Percentiles rank a stretch among this genome's conserved stretches.
Evolutionary conservation across 2,797 vertebrate species (phyloP).

Genomic region (Octomys mimax): DNA sequence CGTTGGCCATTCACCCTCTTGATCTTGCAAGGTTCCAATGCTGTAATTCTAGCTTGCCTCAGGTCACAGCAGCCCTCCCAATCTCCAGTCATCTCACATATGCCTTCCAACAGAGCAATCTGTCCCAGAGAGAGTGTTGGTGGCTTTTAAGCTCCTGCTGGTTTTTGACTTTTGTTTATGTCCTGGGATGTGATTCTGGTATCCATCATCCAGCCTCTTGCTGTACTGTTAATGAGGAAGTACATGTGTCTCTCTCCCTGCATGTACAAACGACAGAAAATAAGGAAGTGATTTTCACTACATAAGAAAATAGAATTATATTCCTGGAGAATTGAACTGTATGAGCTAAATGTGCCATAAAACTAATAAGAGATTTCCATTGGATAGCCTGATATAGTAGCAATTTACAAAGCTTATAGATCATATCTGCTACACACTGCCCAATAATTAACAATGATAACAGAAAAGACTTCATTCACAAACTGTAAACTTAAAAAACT

Average conservation of each 20-base stretch:
- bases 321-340: neutral
- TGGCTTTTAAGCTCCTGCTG: neutral
- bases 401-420: neutral
- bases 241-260: neutral
- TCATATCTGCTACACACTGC: neutral
- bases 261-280: neutral
- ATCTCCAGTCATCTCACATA: neutral
- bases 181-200: neutral
- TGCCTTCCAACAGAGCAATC: neutral
- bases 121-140: neutral
- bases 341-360: neutral
- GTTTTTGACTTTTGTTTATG: neutral
- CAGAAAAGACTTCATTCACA: neutral
- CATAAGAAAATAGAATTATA: neutral
- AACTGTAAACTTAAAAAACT: neutral
- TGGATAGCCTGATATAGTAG: neutral
- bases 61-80: neutral
- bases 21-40: accelerated
- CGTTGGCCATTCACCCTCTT: neutral
- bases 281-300: neutral
- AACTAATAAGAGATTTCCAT: neutral
- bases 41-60: neutral
- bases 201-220: neutral
- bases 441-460: neutral
- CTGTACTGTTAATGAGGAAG: neutral